Base-by-base conservation (phyloP, 2,113 vertebrate genomes). In the Pogona vitticeps region DNA sequence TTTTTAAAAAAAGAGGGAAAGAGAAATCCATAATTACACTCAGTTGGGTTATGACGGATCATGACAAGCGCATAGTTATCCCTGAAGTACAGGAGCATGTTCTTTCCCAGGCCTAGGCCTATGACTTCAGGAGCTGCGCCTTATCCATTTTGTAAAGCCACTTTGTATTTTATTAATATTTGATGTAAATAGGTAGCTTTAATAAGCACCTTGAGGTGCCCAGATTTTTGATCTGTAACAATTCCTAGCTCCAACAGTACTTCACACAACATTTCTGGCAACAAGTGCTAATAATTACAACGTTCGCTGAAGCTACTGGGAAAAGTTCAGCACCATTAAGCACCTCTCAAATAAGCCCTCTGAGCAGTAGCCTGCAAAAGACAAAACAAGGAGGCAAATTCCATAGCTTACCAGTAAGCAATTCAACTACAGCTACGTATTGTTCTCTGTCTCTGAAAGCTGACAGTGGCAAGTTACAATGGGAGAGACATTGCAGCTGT, bases 391-490 rank as follows among this genome's bases (percentile, higher is more conserved):
- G 20, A 80, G 87, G 80, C 82, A 84, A 91, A 65, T 6, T 1
- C 13, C 83, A 82, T 1, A 58, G 20, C 83, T 36, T 31, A 6
- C 12, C 58, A 28, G 26, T n/a, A 9, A 6, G 91, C 80, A 17
- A 88, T 33, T 83, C 83, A 90, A 91, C 42, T 81, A 89, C 31
- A 84, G 86, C 90, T 89, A n/a, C n/a, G n/a, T n/a, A 83, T 70
- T 95, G 92, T 95, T 91, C 86, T 83, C 86, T 14, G 33, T 78
- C 87, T 77, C 89, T 58, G 89, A 81, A 79, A 94, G 92, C 92
- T 94, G 92, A 94, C 67, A 0, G 36, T 65, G 72, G 52, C 61
- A 76, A 40, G 61, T 73, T 52, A 76, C 82, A 76, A 80, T 36
- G 88, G 46, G 46, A 52, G 46, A 10, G 5, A 52, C 46, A 52